Evolutionary conservation across 2,888 invertebrate species (phyloP).

Genomic region (Pyrochroa serraticornis): DNA sequence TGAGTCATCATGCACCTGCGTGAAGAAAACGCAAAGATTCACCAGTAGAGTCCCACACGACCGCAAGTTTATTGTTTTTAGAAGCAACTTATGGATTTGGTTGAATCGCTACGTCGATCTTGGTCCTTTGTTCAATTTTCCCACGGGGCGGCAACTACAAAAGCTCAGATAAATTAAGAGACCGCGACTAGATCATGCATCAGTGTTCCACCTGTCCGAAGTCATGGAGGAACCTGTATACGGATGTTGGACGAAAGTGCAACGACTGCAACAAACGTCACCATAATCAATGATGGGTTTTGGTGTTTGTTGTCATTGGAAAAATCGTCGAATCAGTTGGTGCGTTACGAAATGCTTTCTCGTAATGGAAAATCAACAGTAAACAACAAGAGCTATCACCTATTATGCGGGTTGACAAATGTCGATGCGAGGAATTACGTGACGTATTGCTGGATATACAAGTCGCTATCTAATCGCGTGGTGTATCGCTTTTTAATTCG

Average conservation of each 20-base stretch:
- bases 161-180: slow-evolving; percentile 2
- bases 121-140: slow-evolving; percentile 6
- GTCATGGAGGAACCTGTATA: neutral
- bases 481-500: slow-evolving; percentile 1
- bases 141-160: slow-evolving; percentile 18
- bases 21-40: slow-evolving; percentile 1
- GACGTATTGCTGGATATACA: neutral
- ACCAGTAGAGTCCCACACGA: neutral
- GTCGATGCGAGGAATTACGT: no score
- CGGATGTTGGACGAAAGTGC: neutral
- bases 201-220: slow-evolving; percentile 5
- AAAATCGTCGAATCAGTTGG: no score
- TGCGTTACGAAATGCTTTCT: no score
- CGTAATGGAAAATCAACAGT: neutral
- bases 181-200: neutral
- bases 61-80: neutral
- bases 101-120: neutral
- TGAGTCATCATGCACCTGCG: slow-evolving; percentile 16
- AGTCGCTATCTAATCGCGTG: slow-evolving; percentile 1
- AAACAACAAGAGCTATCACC: neutral
- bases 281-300: no score
- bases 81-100: neutral
- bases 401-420: no score
- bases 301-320: no score
- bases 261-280: no score